Evolutionary conservation across 2,113 vertebrate genomes (phyloP).

Genomic region (Hemiprocne comata): DNA sequence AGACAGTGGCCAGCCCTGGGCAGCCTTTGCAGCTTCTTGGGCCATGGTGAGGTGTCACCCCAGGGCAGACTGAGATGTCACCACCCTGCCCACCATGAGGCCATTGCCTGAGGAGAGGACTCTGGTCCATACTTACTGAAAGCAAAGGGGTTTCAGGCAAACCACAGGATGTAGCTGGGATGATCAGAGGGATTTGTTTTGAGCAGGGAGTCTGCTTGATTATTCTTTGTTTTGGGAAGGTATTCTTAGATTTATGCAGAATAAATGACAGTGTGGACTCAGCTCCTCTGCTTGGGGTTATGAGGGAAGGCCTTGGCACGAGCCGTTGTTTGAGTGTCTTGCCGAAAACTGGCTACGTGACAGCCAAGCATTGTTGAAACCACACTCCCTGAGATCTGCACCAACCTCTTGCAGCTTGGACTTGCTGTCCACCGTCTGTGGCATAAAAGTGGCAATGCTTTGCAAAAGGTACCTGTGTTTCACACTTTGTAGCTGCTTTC

Average conservation of each 20-base stretch:
- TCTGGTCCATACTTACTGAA: accelerated
- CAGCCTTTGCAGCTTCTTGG: not conserved
- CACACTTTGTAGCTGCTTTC: not conserved
- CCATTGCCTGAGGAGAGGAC: not conserved
- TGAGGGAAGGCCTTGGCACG: not conserved
- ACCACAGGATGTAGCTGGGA: not conserved
- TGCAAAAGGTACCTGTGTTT: not conserved
- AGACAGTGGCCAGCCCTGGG: not conserved
- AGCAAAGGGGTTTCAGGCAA: not conserved
- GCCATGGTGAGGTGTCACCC: not conserved
- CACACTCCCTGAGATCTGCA: not conserved
- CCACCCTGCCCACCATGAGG: not conserved
- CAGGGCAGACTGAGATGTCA: not conserved
- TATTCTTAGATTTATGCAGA: not conserved
- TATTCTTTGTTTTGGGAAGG: not conserved
- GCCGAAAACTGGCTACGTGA: not conserved
- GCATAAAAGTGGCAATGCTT: not conserved
- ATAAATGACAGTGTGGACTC: not conserved
- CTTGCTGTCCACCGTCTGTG: not conserved
- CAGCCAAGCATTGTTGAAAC: not conserved
- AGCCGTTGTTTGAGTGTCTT: not conserved
- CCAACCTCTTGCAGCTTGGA: not conserved
- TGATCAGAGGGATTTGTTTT: not conserved
- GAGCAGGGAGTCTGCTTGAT: not conserved
- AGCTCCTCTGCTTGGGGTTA: not conserved